phyloP scores from a whole-genome alignment of 1,140 invertebrate species.

The Sinonovacula constricta region DNA sequence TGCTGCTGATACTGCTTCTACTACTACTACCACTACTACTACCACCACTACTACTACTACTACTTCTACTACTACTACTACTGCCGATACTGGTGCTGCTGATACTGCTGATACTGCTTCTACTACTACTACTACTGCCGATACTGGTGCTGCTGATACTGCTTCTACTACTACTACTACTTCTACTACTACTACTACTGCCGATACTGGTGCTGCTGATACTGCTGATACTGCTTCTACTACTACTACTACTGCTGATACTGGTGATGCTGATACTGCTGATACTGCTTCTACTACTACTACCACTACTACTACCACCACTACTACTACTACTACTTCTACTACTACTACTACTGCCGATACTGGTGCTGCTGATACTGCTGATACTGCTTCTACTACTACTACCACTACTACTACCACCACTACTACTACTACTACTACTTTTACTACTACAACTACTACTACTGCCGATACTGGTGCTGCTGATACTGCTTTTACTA shows the following conservation, averaged over 20 bases:
- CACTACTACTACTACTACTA: slow-evolving; percentile 39
- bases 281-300: slow-evolving; percentile 31
- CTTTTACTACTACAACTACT: slow-evolving; percentile 17
- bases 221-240: too few species aligned
- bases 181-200: slow-evolving; percentile 39
- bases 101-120: too few species aligned
- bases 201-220: too few species aligned
- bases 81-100: slow-evolving; percentile 31
- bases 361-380: too few species aligned
- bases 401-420: slow-evolving; percentile 19
- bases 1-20: slow-evolving; percentile 20
- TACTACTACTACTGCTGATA: too few species aligned
- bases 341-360: slow-evolving; percentile 2
- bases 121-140: too few species aligned
- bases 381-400: too few species aligned
- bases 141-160: too few species aligned
- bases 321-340: slow-evolving; percentile 44
- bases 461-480: slow-evolving; percentile 16
- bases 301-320: slow-evolving; percentile 42
- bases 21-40: slow-evolving; percentile 28
- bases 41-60: slow-evolving; percentile 28
- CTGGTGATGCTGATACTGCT: slow-evolving; percentile 37
- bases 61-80: slow-evolving; percentile 33
- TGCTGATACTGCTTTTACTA: slow-evolving; percentile 27
- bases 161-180: too few species aligned